Conservation (phyloP, 2,888 invertebrate species). For the Phragmatobia fuliginosa region DNA sequence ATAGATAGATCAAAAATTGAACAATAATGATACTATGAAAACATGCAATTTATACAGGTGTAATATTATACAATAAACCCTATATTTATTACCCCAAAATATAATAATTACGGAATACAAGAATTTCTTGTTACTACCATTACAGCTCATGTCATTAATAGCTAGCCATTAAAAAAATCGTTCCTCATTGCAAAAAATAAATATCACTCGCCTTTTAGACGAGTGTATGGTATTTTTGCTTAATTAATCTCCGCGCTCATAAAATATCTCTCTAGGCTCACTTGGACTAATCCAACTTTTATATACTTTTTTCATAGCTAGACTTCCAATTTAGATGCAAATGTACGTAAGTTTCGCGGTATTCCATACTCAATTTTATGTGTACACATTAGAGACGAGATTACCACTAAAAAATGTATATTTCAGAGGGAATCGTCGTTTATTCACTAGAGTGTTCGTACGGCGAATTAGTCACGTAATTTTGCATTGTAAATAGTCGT, state of each 20-base stretch:
- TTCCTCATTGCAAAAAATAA: slow-evolving; percentile 1
- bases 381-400: slow-evolving; percentile 39
- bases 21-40: too few relatives aligned
- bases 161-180: too few relatives aligned
- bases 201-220: background rate
- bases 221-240: slow-evolving; percentile 20
- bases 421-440: slow-evolving; percentile 52
- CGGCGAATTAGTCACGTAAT: slow-evolving; percentile 68
- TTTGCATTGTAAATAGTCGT: slow-evolving; percentile 71
- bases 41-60: too few relatives aligned
- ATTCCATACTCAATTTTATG: slow-evolving; percentile 41
- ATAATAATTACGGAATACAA: background rate
- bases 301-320: slow-evolving; percentile 32
- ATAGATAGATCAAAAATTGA: too few relatives aligned
- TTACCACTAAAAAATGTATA: slow-evolving; percentile 56
- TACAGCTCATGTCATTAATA: background rate
- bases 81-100: background rate
- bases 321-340: slow-evolving; percentile 50
- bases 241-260: slow-evolving; percentile 23
- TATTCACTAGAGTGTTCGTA: slow-evolving; percentile 60
- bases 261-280: slow-evolving; percentile 25
- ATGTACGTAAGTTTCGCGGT: slow-evolving; percentile 40
- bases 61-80: too few relatives aligned
- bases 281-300: slow-evolving; percentile 27
- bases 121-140: background rate